Evolutionary conservation across 2,113 vertebrate genomes (phyloP).

Genomic region (Odontesthes bonariensis): DNA sequence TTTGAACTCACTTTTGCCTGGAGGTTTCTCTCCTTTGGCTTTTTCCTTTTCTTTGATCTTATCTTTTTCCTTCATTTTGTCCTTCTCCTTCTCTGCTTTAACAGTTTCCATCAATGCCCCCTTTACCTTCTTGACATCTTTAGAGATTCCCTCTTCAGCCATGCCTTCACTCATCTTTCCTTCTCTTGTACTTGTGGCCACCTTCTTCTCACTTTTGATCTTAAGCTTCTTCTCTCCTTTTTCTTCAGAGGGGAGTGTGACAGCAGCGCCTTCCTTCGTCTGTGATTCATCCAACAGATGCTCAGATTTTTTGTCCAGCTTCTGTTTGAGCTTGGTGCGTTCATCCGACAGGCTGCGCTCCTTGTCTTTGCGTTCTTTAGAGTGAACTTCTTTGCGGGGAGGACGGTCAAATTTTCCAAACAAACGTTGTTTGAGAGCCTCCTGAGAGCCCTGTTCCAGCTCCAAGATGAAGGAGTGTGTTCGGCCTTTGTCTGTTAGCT

Average conservation of each 20-base stretch:
- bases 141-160: slow-evolving; percentile 80
- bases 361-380: slow-evolving; percentile 89
- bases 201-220: slow-evolving; percentile 88
- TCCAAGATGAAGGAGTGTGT: slow-evolving; percentile 85
- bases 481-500: slow-evolving; percentile 81
- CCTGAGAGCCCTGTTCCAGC: slow-evolving; percentile 85
- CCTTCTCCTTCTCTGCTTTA: slow-evolving; percentile 77
- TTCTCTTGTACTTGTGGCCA: slow-evolving; percentile 81
- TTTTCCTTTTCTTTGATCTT: slow-evolving; percentile 81
- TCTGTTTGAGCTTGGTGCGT: slow-evolving; percentile 86
- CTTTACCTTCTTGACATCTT: slow-evolving; percentile 87
- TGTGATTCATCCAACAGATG: slow-evolving; percentile 76
- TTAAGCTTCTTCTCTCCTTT: slow-evolving; percentile 90
- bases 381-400: slow-evolving; percentile 84
- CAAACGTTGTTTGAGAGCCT: slow-evolving; percentile 86
- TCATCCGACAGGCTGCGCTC: slow-evolving; percentile 87
- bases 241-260: slow-evolving; percentile 85
- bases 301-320: slow-evolving; percentile 83
- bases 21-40: slow-evolving; percentile 81
- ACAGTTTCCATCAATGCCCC: slow-evolving; percentile 75
- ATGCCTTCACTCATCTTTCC: slow-evolving; percentile 80
- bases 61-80: slow-evolving; percentile 82
- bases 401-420: slow-evolving; percentile 87
- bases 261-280: slow-evolving; percentile 81
- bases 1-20: slow-evolving; percentile 84